These are phyloP conservation scores for Oscheius sp. DNA, from an alignment of 2,888 invertebrate genomes.

Conservation along the genomic window DNA sequence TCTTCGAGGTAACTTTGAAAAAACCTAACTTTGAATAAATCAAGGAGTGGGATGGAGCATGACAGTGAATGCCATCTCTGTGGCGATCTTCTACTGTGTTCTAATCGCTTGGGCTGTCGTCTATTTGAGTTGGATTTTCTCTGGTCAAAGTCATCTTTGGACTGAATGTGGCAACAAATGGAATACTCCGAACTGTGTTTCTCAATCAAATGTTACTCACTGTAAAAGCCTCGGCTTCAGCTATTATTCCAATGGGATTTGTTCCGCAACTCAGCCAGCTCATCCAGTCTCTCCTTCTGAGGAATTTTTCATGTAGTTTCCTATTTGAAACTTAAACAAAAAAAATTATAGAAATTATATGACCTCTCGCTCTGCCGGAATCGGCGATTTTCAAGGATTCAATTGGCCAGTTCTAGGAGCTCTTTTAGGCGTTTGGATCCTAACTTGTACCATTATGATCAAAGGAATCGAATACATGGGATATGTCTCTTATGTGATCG, in stretches of 20 bases:
- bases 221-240: not conserved
- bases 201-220: not conserved
- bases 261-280: not conserved
- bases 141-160: slow-evolving; percentile 32
- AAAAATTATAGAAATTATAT: not conserved
- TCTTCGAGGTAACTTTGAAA: not conserved
- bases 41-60: slow-evolving; percentile 86
- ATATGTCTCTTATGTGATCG: slow-evolving; percentile 31
- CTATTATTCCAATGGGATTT: slow-evolving; percentile 32
- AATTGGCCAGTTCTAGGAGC: slow-evolving; percentile 46
- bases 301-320: slow-evolving; percentile 1
- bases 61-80: slow-evolving; percentile 87
- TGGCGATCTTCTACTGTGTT: slow-evolving; percentile 61
- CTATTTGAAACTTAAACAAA: not conserved
- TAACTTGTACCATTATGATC: slow-evolving; percentile 53
- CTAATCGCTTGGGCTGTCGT: slow-evolving; percentile 61
- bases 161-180: slow-evolving; percentile 35
- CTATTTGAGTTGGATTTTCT: slow-evolving; percentile 44
- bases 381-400: slow-evolving; percentile 47
- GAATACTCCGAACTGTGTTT: slow-evolving; percentile 28
- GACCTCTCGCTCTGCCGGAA: slow-evolving; percentile 23
- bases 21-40: not conserved
- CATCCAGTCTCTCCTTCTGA: not conserved
- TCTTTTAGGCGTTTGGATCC: slow-evolving; percentile 46
- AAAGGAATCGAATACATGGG: slow-evolving; percentile 62